Evolutionary conservation across 2,888 invertebrate species (phyloP).

Genomic region (Sussaba pulchella): DNA sequence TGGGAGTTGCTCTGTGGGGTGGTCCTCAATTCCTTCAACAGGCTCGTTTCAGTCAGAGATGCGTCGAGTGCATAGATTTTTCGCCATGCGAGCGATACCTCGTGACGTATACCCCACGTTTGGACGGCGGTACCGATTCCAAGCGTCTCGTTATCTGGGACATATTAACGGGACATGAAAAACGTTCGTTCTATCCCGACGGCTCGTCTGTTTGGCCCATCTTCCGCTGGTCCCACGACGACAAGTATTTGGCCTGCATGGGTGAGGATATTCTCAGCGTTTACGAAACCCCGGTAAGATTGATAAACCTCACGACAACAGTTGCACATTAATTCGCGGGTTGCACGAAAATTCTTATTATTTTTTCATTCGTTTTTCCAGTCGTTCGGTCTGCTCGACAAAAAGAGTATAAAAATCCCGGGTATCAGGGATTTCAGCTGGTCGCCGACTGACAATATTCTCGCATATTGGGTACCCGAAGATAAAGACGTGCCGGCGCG

Average conservation of each 20-base stretch:
- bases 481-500: slow-evolving; percentile 98
- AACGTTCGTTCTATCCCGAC: slow-evolving; percentile 95
- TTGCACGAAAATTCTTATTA: neutral
- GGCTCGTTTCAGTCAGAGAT: slow-evolving; percentile 94
- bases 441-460: slow-evolving; percentile 98
- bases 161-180: slow-evolving; percentile 96
- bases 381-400: slow-evolving; percentile 96
- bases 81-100: slow-evolving; percentile 99
- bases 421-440: slow-evolving; percentile 98
- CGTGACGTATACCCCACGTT: slow-evolving; percentile 96
- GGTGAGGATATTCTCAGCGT: slow-evolving; percentile 94
- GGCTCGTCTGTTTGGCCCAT: slow-evolving; percentile 95
- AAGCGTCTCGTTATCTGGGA: slow-evolving; percentile 98
- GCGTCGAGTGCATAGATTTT: slow-evolving; percentile 98
- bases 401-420: slow-evolving; percentile 96
- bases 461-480: slow-evolving; percentile 99
- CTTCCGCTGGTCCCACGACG: slow-evolving; percentile 98
- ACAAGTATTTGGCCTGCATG: slow-evolving; percentile 96
- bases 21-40: slow-evolving; percentile 97
- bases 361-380: slow-evolving; percentile 76
- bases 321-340: neutral
- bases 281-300: slow-evolving; percentile 94
- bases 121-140: slow-evolving; percentile 88
- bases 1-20: slow-evolving; percentile 99
- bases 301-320: no score